Evolutionary conservation across 2,113 vertebrate genomes (phyloP), one percentile per base, ranked within the genome.

Genomic region (Heterotis niloticus): DNA sequence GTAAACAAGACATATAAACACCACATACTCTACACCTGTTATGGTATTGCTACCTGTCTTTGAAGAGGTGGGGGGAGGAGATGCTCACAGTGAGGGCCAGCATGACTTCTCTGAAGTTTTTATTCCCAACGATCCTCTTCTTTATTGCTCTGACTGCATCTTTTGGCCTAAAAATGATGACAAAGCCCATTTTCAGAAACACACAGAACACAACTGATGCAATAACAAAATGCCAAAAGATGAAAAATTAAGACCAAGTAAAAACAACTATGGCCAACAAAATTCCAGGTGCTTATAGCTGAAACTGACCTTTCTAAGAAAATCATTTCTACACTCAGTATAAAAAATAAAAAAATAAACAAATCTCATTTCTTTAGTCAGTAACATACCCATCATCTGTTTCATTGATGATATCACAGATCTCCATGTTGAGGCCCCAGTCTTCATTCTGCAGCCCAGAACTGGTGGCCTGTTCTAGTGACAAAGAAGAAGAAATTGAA

Each of bases 51-150:
- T 1, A 71, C 18, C 10, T n/a, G 34, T 72, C 69, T 44, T 71
- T 17, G 0, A 20, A n/a, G 64, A 44, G 44, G 23, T 60, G 54
- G 24, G 0, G 4, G 54, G 44, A 24, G 7, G 59, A 26, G 64
- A 62, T 59, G 90, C 92, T 92, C 81, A 93, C 98, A 64, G 96
- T 99, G 77, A 99, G 92, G 65, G 95, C 92, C 85, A 98, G 85
- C 95, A 98, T 96, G 87, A 99, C 95, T 89, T 99, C 96, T 24
- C 93, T 94, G 91, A 99, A 97, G 88, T 98, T 98, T 87, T 95
- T 99, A 87, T 96, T 99, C 68, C 95, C 98, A 56, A 93, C 85
- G 26, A 99, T 95, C 85, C 94, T 95, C 90, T 95, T 99, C 92
- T 95, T 99, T 78, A 99, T 88, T 26, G 98, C 96, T 88, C 94